Percentiles rank a stretch among this genome's conserved stretches.
Evolutionary conservation across 2,113 vertebrate genomes (phyloP).

Genomic region (Aphelocoma coerulescens): DNA sequence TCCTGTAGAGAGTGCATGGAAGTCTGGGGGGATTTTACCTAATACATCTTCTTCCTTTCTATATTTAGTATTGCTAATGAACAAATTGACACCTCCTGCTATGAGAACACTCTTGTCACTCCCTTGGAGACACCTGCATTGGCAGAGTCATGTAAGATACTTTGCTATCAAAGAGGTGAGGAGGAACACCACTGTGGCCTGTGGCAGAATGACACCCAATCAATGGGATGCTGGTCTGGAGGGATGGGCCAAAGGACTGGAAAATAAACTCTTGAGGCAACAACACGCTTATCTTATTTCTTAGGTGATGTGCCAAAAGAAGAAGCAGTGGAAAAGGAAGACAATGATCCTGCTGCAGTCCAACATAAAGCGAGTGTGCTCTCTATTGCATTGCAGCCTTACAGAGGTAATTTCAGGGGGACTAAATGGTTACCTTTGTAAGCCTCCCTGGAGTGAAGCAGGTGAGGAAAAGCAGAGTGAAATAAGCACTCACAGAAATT

Average conservation of each 20-base stretch:
- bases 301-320: neutral
- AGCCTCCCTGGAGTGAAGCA: neutral
- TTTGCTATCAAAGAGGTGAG: neutral
- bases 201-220: neutral
- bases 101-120: constrained; percentile 27
- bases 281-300: fast-evolving
- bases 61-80: constrained; percentile 69
- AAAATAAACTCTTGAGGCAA: neutral
- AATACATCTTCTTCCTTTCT: neutral
- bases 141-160: constrained; percentile 66
- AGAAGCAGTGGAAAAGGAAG: neutral
- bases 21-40: neutral
- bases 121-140: constrained; percentile 52
- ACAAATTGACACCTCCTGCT: constrained; percentile 35
- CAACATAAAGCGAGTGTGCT: fast-evolving
- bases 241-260: neutral
- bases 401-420: neutral
- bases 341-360: neutral
- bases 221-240: neutral
- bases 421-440: neutral
- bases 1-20: neutral
- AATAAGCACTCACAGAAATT: neutral
- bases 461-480: neutral
- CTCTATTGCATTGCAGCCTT: too few species aligned
- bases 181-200: neutral